Evolutionary conservation across 2,888 invertebrate genomes (phyloP), one percentile per base, ranked within the genome.

Genomic region (Isotomurus palustris): DNA sequence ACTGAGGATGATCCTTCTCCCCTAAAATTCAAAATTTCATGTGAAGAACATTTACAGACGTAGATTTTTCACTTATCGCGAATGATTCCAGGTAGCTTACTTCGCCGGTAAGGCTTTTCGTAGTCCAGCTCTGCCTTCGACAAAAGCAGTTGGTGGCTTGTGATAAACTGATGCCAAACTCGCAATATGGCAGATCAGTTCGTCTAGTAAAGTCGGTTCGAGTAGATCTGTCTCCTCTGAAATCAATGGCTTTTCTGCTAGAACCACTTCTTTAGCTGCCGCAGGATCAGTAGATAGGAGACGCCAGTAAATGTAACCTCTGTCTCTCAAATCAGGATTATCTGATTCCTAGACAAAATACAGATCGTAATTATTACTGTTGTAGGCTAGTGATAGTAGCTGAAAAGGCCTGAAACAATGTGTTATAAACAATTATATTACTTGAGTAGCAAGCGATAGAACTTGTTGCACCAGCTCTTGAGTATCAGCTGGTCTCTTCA

Each of bases 221-320:
- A 99, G 78, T 43, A 97, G 80, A 80, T 99, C 99, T 0, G 97
- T 99, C 79, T 99, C 99, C 76, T 99, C 99, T 1, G 95, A 95
- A 74, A 99, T 99, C 53, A 99, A 81, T 1, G 99, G 99, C 74
- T 99, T 99, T 76, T 99, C 99, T 0, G 99, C 97, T 45, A 99
- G 79, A 1, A 99, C 97, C 32, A 99, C 97, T 76, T 99, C 96
- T 75, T 99, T 99, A 22, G 99, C 99, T 1, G 99, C 99, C 4
- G 94, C 96, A 0, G 99, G 99, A 79, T 99, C 99, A 0, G 99
- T 99, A 35, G 96, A 97, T 29, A 99, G 80, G 53, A 99, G 81
- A 44, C 99, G 85, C 99, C 99, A 99, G 78, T 99, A 99, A 74
- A 99, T 99, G 77, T 97, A 99, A 45, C 99, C 99, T 64, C 99